Evolutionary conservation across 2,113 vertebrate genomes (phyloP).

Genomic region (Regulus satrapa): DNA sequence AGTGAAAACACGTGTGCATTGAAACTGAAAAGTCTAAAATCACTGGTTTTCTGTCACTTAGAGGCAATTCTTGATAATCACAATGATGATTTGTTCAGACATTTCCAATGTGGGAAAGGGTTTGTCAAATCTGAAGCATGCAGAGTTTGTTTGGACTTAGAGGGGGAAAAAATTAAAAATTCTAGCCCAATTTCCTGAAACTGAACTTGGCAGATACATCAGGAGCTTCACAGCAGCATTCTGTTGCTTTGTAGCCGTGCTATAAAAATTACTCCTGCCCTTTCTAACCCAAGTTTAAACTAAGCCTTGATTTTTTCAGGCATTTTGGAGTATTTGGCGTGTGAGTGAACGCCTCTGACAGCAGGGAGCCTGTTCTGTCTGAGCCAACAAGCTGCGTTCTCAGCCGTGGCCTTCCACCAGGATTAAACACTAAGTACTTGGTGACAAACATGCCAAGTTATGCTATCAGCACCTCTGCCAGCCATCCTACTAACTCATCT

Average conservation of each 20-base stretch:
- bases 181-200: not conserved
- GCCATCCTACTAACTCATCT: not conserved
- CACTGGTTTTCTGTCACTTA: not conserved
- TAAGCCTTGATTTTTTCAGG: not conserved
- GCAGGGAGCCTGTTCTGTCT: not conserved
- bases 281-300: not conserved
- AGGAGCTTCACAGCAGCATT: not conserved
- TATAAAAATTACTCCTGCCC: not conserved
- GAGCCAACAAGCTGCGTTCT: not conserved
- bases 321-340: not conserved
- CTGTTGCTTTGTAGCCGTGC: not conserved
- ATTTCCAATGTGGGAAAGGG: not conserved
- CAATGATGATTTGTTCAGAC: not conserved
- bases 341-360: not conserved
- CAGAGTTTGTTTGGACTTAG: not conserved
- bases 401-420: not conserved
- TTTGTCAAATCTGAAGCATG: not conserved
- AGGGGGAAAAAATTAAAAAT: not conserved
- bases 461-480: not conserved
- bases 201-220: not conserved
- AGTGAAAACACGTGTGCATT: not conserved
- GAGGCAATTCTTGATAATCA: not conserved
- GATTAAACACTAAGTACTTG: not conserved
- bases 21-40: not conserved
- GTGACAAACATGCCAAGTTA: not conserved